These are phyloP conservation scores for Heterotilapia buettikoferi DNA, from an alignment of 2,113 vertebrate species.

Conservation along the genomic window DNA sequence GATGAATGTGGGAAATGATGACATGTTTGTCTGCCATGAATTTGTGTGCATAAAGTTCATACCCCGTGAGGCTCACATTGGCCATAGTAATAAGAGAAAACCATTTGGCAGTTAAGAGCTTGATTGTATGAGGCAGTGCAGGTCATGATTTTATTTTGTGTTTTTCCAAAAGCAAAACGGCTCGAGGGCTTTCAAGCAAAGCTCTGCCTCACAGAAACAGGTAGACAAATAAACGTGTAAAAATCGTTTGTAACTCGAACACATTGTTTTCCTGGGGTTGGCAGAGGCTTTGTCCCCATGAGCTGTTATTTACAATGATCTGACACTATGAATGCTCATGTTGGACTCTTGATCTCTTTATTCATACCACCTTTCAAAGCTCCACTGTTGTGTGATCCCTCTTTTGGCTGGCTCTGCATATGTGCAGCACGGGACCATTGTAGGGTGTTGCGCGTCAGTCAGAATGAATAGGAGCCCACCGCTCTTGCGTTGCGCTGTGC, in stretches of 20 bases:
- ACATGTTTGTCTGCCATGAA: neutral
- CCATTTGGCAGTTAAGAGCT: neutral
- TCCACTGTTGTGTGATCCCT: slow-evolving; percentile 28
- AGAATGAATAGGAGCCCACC: slow-evolving; percentile 26
- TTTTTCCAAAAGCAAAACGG: neutral
- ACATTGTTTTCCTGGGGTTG: neutral
- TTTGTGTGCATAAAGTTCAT: neutral
- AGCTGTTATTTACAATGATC: neutral
- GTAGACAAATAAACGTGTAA: neutral
- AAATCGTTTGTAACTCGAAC: neutral
- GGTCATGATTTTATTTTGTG: neutral
- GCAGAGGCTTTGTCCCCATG: neutral
- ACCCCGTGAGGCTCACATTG: neutral
- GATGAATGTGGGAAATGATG: neutral
- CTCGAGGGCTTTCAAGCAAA: slow-evolving; percentile 2
- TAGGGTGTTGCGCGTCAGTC: slow-evolving; percentile 8
- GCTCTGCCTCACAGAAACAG: neutral
- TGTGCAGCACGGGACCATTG: neutral
- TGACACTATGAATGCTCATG: neutral
- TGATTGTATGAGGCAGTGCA: neutral
- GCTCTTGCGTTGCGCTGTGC: neutral
- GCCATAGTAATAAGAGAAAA: neutral
- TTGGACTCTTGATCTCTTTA: slow-evolving; percentile 9
- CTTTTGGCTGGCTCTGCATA: slow-evolving; percentile 16
- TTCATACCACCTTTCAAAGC: slow-evolving; percentile 22